Percentiles rank a stretch among this genome's conserved stretches.
Evolutionary conservation across 2,797 vertebrate genomes (phyloP).

Genomic region (Eidolon dupreanum): DNA sequence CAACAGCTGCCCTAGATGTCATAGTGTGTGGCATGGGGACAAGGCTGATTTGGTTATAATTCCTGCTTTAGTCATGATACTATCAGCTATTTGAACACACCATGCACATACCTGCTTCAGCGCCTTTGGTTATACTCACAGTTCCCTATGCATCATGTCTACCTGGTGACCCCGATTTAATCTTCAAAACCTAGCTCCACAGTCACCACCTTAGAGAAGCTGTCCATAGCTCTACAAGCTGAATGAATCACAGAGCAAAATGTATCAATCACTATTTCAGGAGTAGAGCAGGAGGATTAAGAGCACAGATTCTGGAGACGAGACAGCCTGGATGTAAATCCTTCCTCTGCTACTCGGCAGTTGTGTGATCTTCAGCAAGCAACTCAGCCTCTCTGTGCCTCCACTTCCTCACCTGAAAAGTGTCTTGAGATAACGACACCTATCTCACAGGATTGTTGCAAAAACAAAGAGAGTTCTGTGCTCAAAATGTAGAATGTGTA

Average conservation of each 20-base stretch:
- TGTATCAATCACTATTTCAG: background rate
- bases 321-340: accelerated
- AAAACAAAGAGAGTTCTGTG: background rate
- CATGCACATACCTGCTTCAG: background rate
- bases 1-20: background rate
- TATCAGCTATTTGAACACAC: background rate
- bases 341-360: background rate
- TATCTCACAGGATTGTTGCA: background rate
- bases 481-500: background rate
- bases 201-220: background rate
- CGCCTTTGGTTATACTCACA: background rate
- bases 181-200: background rate
- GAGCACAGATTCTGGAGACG: background rate
- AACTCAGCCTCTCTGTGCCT: background rate
- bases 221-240: background rate
- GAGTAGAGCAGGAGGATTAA: background rate
- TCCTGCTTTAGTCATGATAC: background rate
- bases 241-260: background rate
- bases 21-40: accelerated
- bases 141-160: background rate
- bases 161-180: background rate
- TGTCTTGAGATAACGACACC: background rate
- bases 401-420: background rate
- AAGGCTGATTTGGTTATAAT: background rate
- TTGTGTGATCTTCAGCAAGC: background rate